Conservation (phyloP, 2,113 vertebrate genomes). For the Seriola aureovittata region DNA sequence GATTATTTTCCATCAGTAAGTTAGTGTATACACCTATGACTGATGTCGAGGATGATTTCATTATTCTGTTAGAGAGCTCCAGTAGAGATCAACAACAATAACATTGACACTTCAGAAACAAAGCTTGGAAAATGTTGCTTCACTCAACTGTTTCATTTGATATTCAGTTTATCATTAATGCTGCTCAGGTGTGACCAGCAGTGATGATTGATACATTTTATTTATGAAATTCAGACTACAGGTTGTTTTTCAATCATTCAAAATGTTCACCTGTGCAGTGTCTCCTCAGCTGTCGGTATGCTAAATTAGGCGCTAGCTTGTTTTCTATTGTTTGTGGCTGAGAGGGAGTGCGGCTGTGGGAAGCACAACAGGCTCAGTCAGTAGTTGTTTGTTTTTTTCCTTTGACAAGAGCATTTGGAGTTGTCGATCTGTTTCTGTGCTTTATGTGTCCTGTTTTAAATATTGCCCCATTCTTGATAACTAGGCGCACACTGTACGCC, state of each 20-base stretch:
- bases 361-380: background rate
- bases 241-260: background rate
- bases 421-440: background rate
- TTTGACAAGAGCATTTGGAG: background rate
- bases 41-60: background rate
- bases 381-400: background rate
- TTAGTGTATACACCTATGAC: background rate
- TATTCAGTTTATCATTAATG: background rate
- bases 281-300: background rate
- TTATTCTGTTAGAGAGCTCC: background rate
- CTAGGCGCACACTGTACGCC: background rate
- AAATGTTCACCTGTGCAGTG: background rate
- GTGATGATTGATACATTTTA: background rate
- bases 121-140: background rate
- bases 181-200: background rate
- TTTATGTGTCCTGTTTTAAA: background rate
- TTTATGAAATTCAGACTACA: background rate
- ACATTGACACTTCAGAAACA: background rate
- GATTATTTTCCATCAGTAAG: background rate
- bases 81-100: background rate
- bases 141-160: background rate
- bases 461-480: background rate
- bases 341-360: background rate
- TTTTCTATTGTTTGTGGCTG: background rate
- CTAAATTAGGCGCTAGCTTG: background rate